Base-by-base conservation (phyloP, 2,113 vertebrate genomes). In the Cettia cetti region DNA sequence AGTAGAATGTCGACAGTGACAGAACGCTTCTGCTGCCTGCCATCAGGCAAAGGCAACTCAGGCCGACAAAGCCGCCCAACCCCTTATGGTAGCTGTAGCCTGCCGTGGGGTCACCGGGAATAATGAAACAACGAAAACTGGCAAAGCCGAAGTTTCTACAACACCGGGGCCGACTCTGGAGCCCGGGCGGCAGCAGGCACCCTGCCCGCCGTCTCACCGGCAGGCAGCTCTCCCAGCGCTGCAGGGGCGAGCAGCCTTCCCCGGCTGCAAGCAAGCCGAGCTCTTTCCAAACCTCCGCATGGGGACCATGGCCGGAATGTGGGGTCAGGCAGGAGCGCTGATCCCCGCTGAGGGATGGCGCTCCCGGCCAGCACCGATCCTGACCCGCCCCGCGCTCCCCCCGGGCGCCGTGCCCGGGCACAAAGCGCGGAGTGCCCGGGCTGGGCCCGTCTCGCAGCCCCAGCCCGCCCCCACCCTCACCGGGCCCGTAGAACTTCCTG, bases 11-110 rank as follows among this genome's bases (percentile, higher is more conserved):
- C 49, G 82, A 40, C 53, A 65, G 35, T 2, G 26, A 57, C 40
- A 35, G 33, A 60, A 80, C 31, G 49, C 45, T 76, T 33, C 47
- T 85, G 75, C 63, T 27, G 86, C 57, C 57, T 8, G 15, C 70
- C 70, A 60, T 11, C 56, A 20, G 65, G 60, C 52, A 61, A 37
- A 63, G 76, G 44, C 59, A 53, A 27, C 33, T 3, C 13, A 10
- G 30, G 37, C 19, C 24, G 9, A 7, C 2, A 37, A 35, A 64
- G 30, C 63, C 4, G 3, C 76, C 40, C 57, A 61, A 2, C 7
- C 14, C 35, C 27, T 9, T 4, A 23, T 0, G 10, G 76, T 23
- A 7, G 2, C 3, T 22, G 56, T 7, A 30, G 66, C 30, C 35
- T 45, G 63, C 28, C 69, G n/a, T 3, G 44, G 52, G 42, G 71